A percentile compares a stretch with the other conserved stretches of the same genome.
phyloP scores from a whole-genome alignment of 1,140 invertebrate genomes.

The Monomorium pharaonis region DNA sequence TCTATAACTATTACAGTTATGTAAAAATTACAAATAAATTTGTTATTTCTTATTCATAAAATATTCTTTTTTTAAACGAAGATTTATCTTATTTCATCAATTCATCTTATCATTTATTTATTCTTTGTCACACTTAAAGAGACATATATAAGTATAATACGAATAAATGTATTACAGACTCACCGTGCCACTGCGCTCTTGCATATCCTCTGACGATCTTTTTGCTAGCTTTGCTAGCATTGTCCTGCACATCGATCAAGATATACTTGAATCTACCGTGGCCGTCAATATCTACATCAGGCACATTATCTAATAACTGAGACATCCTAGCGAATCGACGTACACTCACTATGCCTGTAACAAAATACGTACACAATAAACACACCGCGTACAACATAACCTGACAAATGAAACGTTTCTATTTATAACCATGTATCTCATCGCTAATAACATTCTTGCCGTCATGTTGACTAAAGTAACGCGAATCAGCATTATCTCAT shows the following conservation, averaged over 20 bases:
- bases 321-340: constrained; percentile 74
- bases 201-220: constrained; percentile 91
- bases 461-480: neutral
- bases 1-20: neutral
- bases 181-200: constrained; percentile 90
- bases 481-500: neutral
- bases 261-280: constrained; percentile 95
- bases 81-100: neutral
- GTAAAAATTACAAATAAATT: neutral
- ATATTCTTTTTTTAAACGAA: neutral
- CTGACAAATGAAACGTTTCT: neutral
- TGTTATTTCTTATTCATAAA: neutral
- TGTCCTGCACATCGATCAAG: constrained; percentile 89
- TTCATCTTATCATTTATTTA: no score
- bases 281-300: constrained; percentile 93
- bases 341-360: neutral
- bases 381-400: constrained; percentile 33
- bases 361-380: constrained; percentile 55
- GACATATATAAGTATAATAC: neutral
- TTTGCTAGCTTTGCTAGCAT: constrained; percentile 85
- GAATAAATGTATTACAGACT: constrained; percentile 67
- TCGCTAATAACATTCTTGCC: neutral
- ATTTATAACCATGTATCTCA: neutral
- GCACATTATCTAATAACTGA: constrained; percentile 84
- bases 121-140: neutral